A percentile compares a stretch with the other conserved stretches of the same genome.
Conservation (phyloP, 2,113 vertebrate species). For the Platysternon megacephalum region DNA sequence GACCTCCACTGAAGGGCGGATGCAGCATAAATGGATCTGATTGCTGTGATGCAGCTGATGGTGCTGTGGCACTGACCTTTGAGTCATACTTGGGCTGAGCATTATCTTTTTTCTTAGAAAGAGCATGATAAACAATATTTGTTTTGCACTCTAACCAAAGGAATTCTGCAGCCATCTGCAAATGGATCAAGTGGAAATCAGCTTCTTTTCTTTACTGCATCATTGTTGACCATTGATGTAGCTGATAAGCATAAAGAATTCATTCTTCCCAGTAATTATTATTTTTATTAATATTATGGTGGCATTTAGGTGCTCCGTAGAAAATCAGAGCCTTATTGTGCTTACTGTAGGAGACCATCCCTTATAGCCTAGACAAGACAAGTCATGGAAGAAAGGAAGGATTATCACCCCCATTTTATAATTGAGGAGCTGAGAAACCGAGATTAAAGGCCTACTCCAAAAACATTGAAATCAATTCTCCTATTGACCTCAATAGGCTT, state of each 20-base stretch:
- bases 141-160: not conserved
- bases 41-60: not conserved
- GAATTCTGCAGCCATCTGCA: not conserved
- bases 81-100: not conserved
- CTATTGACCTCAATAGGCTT: accelerated
- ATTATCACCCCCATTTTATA: not conserved
- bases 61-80: not conserved
- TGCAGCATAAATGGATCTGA: not conserved
- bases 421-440: not conserved
- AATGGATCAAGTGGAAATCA: not conserved
- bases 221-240: accelerated
- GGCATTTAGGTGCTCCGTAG: not conserved
- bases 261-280: accelerated
- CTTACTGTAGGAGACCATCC: not conserved
- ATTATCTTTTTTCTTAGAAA: not conserved
- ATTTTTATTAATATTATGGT: accelerated
- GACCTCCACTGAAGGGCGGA: slow-evolving; percentile 8
- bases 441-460: not conserved
- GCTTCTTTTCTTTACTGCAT: not conserved
- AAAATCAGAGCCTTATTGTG: not conserved
- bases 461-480: not conserved
- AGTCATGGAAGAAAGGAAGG: not conserved
- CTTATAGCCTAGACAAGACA: not conserved
- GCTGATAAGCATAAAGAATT: not conserved
- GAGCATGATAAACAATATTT: not conserved